Conservation (phyloP, 2,113 vertebrate species). For the Pleuronectes platessa region DNA sequence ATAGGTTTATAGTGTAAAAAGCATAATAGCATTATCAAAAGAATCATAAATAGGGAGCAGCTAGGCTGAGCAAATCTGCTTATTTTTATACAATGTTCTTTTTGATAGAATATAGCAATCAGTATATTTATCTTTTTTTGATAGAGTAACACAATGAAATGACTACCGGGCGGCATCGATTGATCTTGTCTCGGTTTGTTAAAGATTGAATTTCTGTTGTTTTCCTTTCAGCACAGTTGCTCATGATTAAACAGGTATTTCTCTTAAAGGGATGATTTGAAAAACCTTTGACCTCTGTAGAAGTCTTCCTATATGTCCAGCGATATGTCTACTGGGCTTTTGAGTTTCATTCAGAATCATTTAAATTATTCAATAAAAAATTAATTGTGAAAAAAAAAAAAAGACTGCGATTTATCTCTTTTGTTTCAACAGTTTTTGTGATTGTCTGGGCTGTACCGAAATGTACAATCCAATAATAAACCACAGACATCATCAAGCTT, state of each 20-base stretch:
- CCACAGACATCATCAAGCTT: not conserved
- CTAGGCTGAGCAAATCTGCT: conserved; percentile 67
- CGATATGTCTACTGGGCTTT: conserved; percentile 77
- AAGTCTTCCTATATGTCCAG: conserved; percentile 85
- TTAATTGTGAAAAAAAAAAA: conserved; percentile 69
- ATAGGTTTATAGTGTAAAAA: conserved; percentile 54
- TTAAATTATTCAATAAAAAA: conserved; percentile 82
- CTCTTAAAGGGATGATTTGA: conserved; percentile 83
- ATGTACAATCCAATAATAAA: conserved; percentile 11
- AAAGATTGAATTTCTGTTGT: conserved; percentile 58
- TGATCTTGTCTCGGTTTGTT: conserved; percentile 56
- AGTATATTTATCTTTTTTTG: conserved; percentile 69
- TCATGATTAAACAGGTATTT: conserved; percentile 73
- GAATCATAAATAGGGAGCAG: conserved; percentile 42
- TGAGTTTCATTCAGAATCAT: conserved; percentile 82
- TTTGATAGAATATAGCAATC: conserved; percentile 71
- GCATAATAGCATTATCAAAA: conserved; percentile 25
- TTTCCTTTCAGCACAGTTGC: conserved; percentile 74
- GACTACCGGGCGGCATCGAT: conserved; percentile 48
- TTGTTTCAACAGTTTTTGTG: conserved; percentile 46
- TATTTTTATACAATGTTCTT: conserved; percentile 81
- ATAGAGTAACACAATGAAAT: conserved; percentile 50
- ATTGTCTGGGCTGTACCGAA: not conserved
- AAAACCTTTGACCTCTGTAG: conserved; percentile 85
- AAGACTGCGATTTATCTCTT: conserved; percentile 42